Evolutionary conservation across 2,113 vertebrate genomes (phyloP).

Genomic region (Thalassoma bifasciatum): DNA sequence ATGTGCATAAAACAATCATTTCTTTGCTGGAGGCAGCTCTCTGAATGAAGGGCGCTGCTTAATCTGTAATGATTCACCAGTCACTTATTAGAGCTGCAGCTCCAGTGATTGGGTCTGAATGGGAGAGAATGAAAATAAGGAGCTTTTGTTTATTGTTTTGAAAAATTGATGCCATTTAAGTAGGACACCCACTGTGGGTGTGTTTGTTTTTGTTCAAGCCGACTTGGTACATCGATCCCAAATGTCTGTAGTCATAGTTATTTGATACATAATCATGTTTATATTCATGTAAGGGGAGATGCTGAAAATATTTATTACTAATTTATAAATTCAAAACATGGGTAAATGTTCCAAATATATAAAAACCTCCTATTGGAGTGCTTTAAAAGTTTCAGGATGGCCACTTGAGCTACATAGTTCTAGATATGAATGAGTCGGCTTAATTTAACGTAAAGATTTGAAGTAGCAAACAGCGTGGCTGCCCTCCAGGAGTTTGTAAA

Average conservation of each 20-base stretch:
- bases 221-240: constrained; percentile 38
- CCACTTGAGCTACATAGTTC: no score
- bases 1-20: constrained; percentile 30
- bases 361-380: neutral
- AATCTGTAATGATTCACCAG: constrained; percentile 39
- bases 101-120: constrained; percentile 50
- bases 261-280: constrained; percentile 28
- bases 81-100: constrained; percentile 22
- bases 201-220: constrained; percentile 34
- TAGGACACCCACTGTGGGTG: constrained; percentile 24
- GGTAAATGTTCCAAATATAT: no score
- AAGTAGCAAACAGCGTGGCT: no score
- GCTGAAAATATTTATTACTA: neutral
- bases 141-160: constrained; percentile 23
- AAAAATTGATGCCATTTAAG: constrained; percentile 45
- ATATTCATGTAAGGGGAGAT: no score
- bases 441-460: neutral
- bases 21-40: constrained; percentile 27
- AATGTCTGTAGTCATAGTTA: constrained; percentile 28
- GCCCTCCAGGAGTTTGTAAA: neutral
- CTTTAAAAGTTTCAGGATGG: neutral
- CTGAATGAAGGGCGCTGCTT: constrained; percentile 13
- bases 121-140: constrained; percentile 18
- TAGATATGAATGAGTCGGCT: neutral
- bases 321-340: neutral